Evolutionary conservation across 2,888 invertebrate genomes (phyloP), one percentile per base, ranked within the genome.

Genomic region (Lithosia quadra): DNA sequence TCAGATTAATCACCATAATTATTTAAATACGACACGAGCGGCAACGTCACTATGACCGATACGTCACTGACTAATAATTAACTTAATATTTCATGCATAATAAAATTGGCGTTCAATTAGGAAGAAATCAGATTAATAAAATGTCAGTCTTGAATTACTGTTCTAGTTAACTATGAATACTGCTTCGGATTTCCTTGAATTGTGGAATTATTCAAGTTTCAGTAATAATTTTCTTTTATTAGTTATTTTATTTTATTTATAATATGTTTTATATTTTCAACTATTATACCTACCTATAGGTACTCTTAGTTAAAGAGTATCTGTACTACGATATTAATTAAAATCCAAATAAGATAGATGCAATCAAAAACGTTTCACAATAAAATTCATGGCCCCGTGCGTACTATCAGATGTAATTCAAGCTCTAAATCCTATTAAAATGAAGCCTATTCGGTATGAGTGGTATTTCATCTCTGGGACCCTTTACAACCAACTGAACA

Each of bases 401-500:
- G 60, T 69, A 64, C 39, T 36, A 62, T 68, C 61, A 61, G 67
- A 74, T 72, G 63, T 69, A 68, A 78, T 75, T 71, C 56, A 61
- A 64, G 59, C 72, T 71, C 57, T 49, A 75, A 79, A 79, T 81
- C 79, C 74, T 71, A 73, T 81, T 76, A 76, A 74, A 79, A 81
- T 76, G 67, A 71, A 65, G 81, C 70, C 67, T 73, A 68, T 73
- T 73, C 71, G 63, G 62, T 71, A 68, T 75, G 72, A 74, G 76
- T 75, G 76, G 73, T 77, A 81, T 81, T 76, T 78, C 83, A 84
- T 82, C 80, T 78, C 60, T 33, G 67, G 15, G 59, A 68, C 64
- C 73, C 72, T 79, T 76, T 76, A 65, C 58, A 66, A 60, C 15
- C 57, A n/a, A 70, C 68, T 67, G 34, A 65, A 71, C 53, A 69